These are phyloP conservation scores for Thaumatotibia leucotreta DNA, from an alignment of 1,140 invertebrate genomes.

Conservation along the genomic window DNA sequence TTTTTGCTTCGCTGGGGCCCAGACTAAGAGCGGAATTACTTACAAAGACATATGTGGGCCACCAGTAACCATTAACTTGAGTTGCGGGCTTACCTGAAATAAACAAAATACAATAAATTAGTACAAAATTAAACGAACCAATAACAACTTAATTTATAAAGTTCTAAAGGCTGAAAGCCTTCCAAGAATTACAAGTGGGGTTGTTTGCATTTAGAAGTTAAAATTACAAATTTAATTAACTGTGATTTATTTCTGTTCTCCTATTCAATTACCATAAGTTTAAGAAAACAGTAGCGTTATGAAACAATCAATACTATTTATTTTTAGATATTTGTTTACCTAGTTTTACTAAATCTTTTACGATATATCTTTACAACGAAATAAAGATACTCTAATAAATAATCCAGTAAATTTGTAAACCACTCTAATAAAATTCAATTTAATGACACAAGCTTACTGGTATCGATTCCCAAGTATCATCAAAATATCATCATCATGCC, in stretches of 20 bases:
- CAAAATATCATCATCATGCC: too few relatives aligned
- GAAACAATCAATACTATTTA: background rate
- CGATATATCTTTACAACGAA: background rate
- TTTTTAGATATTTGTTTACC: background rate
- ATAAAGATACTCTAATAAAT: too few relatives aligned
- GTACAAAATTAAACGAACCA: background rate
- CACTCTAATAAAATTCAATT: too few relatives aligned
- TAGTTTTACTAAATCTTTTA: background rate
- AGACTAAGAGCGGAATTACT: conserved; percentile 13
- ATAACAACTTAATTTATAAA: conserved; percentile 7
- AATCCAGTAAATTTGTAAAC: too few relatives aligned
- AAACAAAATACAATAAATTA: background rate
- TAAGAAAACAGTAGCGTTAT: background rate
- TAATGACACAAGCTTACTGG: too few relatives aligned
- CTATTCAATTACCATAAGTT: background rate
- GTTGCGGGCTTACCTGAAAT: background rate
- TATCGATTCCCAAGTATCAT: too few relatives aligned
- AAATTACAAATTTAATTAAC: conserved; percentile 1
- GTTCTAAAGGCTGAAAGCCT: conserved; percentile 1
- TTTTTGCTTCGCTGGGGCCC: conserved; percentile 29
- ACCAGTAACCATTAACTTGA: background rate
- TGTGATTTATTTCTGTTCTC: background rate
- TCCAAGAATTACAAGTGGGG: conserved; percentile 10
- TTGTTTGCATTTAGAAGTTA: background rate
- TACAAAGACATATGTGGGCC: background rate